Evolutionary conservation across 2,797 vertebrate genomes (phyloP).

Genomic region (Oceanodroma leucorhoa): DNA sequence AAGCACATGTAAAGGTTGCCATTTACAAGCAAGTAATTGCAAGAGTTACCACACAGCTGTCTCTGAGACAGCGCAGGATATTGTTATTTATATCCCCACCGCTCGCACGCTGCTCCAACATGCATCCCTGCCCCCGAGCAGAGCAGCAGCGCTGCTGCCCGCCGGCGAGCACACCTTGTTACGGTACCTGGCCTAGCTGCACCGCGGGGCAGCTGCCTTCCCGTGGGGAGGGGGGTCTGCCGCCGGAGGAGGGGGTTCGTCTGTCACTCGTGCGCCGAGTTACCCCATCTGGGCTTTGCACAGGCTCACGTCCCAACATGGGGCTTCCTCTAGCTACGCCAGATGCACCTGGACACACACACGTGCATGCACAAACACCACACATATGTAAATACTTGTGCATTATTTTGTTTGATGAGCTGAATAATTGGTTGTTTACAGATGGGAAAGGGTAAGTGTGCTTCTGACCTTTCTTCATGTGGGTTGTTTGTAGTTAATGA

Average conservation of each 20-base stretch:
- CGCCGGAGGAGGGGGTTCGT: rapidly evolving
- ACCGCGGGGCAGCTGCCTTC: not conserved
- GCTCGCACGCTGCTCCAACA: rapidly evolving
- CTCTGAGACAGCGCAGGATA: not conserved
- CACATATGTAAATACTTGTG: not conserved
- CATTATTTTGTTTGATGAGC: not conserved
- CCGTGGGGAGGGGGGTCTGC: not conserved
- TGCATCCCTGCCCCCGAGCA: not conserved
- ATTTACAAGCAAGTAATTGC: constrained; percentile 10
- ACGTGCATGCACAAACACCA: not conserved
- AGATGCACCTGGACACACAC: not conserved
- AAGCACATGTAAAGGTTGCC: not conserved
- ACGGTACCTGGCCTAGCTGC: not conserved
- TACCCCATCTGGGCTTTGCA: rapidly evolving
- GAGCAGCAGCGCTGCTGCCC: not conserved
- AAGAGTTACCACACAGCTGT: not conserved
- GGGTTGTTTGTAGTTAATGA: not conserved
- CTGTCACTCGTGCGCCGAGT: rapidly evolving
- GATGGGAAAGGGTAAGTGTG: not conserved
- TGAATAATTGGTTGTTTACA: not conserved
- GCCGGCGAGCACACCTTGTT: not conserved
- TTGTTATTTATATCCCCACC: not conserved
- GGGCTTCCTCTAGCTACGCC: too few relatives aligned
- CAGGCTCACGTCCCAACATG: rapidly evolving
- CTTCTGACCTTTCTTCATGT: not conserved